Evolutionary conservation across 92 coral and sea anemone genomes (phyloP), one percentile per base, ranked within the genome.

Genomic region (Desmophyllum pertusum): DNA sequence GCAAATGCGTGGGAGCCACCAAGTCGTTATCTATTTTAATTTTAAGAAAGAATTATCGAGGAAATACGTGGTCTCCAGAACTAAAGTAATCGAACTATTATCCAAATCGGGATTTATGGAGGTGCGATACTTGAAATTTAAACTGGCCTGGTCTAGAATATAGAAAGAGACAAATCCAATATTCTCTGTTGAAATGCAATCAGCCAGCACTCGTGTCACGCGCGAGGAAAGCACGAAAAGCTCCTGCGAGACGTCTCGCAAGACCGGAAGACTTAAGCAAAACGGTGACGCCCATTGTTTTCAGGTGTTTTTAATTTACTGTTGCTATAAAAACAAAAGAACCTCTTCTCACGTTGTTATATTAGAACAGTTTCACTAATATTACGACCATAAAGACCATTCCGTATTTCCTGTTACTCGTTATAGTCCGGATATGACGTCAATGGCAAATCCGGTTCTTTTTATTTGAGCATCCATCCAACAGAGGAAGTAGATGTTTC

Each of bases 241-340:
- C 29, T 36, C 59, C 37, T 40, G 71, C 79, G 78, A 19, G 71
- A 31, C 46, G 25, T 46, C 48, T 3, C 86, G 86, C 86, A 55
- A 82, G 55, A 71, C 71, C 86, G 86, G 86, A 82, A 82, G 86
- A 71, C 79, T 82, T 82, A 82, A 82, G 86, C 77, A 2, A 25
- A 27, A 30, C 33, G 85, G 23, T 41, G 30, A 70, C 78, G 61
- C 85, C 77, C 77, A 46, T 18, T 41, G 39, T 69, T 18, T 36
- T 5, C 41, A 25, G 63, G 75, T 67, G 48, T 71, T 51, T 27
- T 70, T 66, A 48, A 82, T 55, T 55, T 73, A 41, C 25, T 52
- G 39, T 59, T 82, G 78, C 73, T 73, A 38, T 71, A 40, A 52
- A 71, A 82, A 82, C 70, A 72, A 71, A 42, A 73, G 52, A 39